Conservation (phyloP, 2,113 vertebrate genomes). For the Leptosomus discolor region DNA sequence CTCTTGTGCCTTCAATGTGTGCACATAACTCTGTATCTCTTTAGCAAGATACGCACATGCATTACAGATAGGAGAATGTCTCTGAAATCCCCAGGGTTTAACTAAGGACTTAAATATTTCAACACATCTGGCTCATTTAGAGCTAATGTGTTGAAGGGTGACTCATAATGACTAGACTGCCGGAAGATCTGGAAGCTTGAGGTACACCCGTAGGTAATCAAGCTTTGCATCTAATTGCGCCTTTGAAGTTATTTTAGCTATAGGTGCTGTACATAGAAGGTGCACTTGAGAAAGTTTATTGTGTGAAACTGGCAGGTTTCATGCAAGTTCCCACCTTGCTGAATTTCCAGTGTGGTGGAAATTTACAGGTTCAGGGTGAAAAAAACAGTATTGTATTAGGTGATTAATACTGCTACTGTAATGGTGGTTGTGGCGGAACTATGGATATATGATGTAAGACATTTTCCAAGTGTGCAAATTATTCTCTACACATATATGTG, state of each 20-base stretch:
- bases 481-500: neutral
- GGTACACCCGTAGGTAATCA: slow-evolving; percentile 28
- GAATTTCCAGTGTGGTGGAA: neutral
- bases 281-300: neutral
- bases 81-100: neutral
- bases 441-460: neutral
- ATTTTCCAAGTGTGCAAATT: neutral
- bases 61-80: neutral
- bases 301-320: neutral
- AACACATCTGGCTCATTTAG: slow-evolving; percentile 38
- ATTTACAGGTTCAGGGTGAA: neutral
- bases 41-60: neutral
- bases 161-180: slow-evolving; percentile 31
- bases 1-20: neutral
- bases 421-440: neutral
- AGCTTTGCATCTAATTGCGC: slow-evolving; percentile 34
- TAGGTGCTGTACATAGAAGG: neutral
- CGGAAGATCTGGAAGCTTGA: neutral
- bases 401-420: neutral
- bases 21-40: neutral
- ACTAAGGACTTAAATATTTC: slow-evolving; percentile 39
- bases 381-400: neutral
- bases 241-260: slow-evolving; percentile 6
- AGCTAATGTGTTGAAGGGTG: slow-evolving; percentile 25
- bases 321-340: neutral